These are phyloP conservation scores for Eleutherodactylus coqui DNA, from an alignment of 2,797 vertebrate genomes.

Conservation along the genomic window DNA sequence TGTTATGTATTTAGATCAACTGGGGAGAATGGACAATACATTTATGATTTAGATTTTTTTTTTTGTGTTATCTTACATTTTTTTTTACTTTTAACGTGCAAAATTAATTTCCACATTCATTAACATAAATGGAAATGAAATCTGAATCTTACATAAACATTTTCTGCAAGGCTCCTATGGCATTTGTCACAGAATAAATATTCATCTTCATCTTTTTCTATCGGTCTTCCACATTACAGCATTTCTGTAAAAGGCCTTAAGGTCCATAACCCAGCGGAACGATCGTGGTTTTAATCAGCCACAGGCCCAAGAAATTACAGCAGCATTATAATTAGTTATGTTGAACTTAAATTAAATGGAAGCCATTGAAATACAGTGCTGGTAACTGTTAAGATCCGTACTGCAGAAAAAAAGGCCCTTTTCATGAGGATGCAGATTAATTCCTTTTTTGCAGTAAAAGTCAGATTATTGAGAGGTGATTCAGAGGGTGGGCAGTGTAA, in stretches of 20 bases:
- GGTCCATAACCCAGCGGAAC: not conserved
- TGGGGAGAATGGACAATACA: not conserved
- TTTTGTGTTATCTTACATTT: not conserved
- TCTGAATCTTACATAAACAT: not conserved
- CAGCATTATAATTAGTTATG: not conserved
- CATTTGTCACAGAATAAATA: constrained; percentile 41
- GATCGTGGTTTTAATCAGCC: not conserved
- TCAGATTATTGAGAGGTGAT: too few species aligned
- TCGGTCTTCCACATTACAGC: constrained; percentile 52
- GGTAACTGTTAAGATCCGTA: not conserved
- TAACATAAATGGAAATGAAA: not conserved
- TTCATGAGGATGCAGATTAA: not conserved
- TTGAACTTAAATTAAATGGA: not conserved
- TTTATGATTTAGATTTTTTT: not conserved
- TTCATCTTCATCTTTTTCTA: constrained; percentile 18
- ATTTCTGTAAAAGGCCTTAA: not conserved
- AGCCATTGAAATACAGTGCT: not conserved
- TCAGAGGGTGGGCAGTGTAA: not conserved
- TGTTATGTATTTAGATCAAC: not conserved
- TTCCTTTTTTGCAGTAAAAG: constrained; percentile 5
- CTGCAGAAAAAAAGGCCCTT: not conserved
- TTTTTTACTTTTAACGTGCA: not conserved
- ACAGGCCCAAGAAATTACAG: not conserved
- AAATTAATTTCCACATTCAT: not conserved
- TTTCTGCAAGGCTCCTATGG: constrained; percentile 41